These are phyloP conservation scores for Trogon surrucura DNA, from an alignment of 2,113 vertebrate genomes.

Conservation along the genomic window DNA sequence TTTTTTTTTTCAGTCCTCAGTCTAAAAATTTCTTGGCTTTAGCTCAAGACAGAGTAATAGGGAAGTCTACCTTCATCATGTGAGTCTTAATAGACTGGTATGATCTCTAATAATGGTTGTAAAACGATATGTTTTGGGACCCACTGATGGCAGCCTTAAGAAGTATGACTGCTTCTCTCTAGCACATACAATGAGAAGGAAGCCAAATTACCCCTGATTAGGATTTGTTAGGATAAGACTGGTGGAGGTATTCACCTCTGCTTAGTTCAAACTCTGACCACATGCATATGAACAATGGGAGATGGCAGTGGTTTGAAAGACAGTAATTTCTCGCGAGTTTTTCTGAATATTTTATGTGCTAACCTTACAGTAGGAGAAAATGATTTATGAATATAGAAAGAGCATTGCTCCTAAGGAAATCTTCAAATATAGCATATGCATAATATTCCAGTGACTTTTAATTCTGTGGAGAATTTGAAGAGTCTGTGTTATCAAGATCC, in stretches of 20 bases:
- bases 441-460: slow-evolving; percentile 29
- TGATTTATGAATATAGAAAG: slow-evolving; percentile 10
- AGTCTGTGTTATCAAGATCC: slow-evolving; percentile 55
- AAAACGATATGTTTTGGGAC: neutral
- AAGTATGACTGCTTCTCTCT: neutral
- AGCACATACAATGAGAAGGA: neutral
- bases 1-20: neutral
- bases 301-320: neutral
- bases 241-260: neutral
- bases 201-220: neutral
- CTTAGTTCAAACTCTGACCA: neutral
- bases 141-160: neutral
- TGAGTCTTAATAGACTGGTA: neutral
- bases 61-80: neutral
- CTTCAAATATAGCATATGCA: slow-evolving; percentile 20
- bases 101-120: neutral
- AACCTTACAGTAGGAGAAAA: neutral
- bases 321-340: neutral
- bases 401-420: slow-evolving; percentile 12
- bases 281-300: neutral
- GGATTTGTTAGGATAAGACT: neutral
- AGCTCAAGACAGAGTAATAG: neutral
- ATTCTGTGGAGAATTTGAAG: slow-evolving; percentile 32
- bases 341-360: slow-evolving; percentile 33
- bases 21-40: neutral